Percentiles rank a stretch among this genome's conserved stretches.
phyloP scores from a whole-genome alignment of 2,797 vertebrate genomes.

The Caiman crocodilus region DNA sequence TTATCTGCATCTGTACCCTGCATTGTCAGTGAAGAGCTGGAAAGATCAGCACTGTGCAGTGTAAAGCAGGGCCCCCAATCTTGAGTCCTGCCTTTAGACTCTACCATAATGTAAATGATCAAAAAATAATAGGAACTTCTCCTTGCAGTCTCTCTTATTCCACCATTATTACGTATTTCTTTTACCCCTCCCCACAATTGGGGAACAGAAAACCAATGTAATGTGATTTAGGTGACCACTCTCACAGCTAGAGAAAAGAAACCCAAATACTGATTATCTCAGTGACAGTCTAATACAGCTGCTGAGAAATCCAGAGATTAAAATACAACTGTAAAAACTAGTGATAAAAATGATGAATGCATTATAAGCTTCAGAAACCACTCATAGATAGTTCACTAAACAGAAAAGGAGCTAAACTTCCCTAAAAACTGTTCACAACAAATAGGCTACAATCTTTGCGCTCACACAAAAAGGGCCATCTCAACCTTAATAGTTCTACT shows the following conservation, averaged over 20 bases:
- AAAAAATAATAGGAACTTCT: not conserved
- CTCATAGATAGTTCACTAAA: not conserved
- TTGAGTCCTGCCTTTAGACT: not conserved
- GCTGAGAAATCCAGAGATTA: accelerated
- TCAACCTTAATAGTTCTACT: not conserved
- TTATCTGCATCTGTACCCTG: not conserved
- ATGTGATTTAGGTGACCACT: accelerated
- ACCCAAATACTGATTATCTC: not conserved
- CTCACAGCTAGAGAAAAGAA: not conserved
- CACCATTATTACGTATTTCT: accelerated
- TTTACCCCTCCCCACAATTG: too few species aligned
- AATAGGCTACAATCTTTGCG: not conserved
- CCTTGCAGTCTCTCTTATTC: accelerated
- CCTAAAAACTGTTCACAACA: not conserved
- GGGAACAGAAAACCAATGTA: accelerated
- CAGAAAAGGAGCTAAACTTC: not conserved
- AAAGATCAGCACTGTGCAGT: not conserved
- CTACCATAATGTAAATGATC: not conserved
- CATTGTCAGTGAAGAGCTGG: not conserved
- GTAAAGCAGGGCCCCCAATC: not conserved
- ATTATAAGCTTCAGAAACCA: accelerated
- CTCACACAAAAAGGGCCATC: not conserved
- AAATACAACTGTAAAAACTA: accelerated
- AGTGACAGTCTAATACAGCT: not conserved
- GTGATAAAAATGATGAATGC: not conserved